These are phyloP conservation scores for Apodemia mormo DNA, from an alignment of 2,888 invertebrate species.

Conservation along the genomic window DNA sequence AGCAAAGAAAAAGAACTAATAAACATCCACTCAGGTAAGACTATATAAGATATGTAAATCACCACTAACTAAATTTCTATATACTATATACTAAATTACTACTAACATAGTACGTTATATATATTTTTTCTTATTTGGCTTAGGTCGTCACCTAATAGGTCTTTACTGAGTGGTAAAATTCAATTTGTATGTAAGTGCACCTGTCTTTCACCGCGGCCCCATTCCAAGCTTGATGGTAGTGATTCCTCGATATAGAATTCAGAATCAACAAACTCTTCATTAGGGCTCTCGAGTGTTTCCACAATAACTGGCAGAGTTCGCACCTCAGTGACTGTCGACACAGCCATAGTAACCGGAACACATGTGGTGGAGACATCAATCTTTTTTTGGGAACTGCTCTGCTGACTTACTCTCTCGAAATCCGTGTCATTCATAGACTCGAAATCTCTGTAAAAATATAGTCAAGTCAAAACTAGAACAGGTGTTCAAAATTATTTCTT, in stretches of 20 bases:
- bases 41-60: neutral
- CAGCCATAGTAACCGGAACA: constrained; percentile 75
- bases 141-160: constrained; percentile 20
- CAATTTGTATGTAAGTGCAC: constrained; percentile 54
- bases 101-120: neutral
- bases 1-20: constrained; percentile 64
- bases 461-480: neutral
- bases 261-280: constrained; percentile 87
- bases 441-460: constrained; percentile 81
- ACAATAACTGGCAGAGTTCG: constrained; percentile 56
- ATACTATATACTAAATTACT: neutral
- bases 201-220: constrained; percentile 80
- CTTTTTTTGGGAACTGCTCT: constrained; percentile 74
- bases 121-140: neutral
- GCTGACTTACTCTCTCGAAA: constrained; percentile 88
- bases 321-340: constrained; percentile 83
- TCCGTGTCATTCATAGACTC: constrained; percentile 92
- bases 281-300: constrained; percentile 43
- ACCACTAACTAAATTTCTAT: neutral
- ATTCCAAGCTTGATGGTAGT: constrained; percentile 91
- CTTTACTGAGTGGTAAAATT: constrained; percentile 38
- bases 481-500: no score
- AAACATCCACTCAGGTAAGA: constrained; percentile 53
- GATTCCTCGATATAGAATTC: constrained; percentile 95
- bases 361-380: constrained; percentile 66